phyloP scores from a whole-genome alignment of 2,888 invertebrate genomes.

The Synergus itoensis region DNA sequence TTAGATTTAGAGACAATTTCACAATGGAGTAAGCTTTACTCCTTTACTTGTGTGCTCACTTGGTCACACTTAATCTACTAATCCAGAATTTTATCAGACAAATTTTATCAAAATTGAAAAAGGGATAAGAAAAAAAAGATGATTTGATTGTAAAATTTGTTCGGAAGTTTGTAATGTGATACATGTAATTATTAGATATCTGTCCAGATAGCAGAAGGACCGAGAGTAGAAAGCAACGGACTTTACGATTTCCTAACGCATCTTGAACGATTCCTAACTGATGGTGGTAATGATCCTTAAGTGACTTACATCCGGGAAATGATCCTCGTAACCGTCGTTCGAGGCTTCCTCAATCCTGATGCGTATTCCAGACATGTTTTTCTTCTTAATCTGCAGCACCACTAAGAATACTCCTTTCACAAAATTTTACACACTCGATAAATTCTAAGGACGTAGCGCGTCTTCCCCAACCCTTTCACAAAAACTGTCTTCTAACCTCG shows the following conservation, averaged over 20 bases:
- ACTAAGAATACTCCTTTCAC: constrained; percentile 40
- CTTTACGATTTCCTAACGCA: constrained; percentile 59
- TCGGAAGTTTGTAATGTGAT: background rate
- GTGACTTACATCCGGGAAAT: constrained; percentile 54
- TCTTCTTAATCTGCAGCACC: constrained; percentile 42
- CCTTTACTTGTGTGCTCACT: too few species aligned
- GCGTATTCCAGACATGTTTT: constrained; percentile 60
- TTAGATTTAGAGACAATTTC: background rate
- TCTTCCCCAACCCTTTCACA: background rate
- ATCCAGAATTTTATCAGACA: background rate
- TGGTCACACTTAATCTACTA: background rate
- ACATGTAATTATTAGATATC: background rate
- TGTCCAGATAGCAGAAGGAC: constrained; percentile 55
- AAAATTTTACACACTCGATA: background rate
- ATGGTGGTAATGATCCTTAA: constrained; percentile 11
- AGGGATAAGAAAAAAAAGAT: background rate
- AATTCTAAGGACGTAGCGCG: background rate
- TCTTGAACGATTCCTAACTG: background rate
- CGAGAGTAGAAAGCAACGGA: background rate
- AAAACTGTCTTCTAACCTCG: constrained; percentile 15
- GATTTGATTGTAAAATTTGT: background rate
- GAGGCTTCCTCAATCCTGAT: constrained; percentile 68
- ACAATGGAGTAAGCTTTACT: background rate
- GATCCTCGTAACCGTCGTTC: constrained; percentile 61
- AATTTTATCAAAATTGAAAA: background rate